These are phyloP conservation scores for Eurystomus glaucurus DNA, from an alignment of 2,797 vertebrate genomes.

Conservation along the genomic window DNA sequence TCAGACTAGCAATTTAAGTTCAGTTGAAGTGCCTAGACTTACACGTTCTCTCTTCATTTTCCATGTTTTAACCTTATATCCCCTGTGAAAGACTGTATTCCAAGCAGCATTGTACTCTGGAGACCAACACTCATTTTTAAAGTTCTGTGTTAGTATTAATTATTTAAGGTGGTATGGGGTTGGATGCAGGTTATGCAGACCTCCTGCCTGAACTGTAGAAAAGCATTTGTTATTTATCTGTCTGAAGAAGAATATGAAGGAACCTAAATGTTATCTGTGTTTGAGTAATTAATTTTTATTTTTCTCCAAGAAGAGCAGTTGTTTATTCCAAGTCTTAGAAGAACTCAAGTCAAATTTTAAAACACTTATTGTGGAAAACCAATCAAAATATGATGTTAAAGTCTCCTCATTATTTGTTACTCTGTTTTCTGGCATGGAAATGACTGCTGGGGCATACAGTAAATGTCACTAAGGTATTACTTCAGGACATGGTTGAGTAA, in stretches of 20 bases:
- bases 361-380: background rate
- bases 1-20: constrained; percentile 35
- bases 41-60: constrained; percentile 55
- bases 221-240: background rate
- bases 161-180: constrained; percentile 24
- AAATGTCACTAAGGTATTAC: constrained; percentile 44
- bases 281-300: constrained; percentile 24
- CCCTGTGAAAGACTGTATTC: constrained; percentile 28
- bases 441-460: constrained; percentile 26
- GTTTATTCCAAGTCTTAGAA: background rate
- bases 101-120: background rate
- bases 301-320: background rate
- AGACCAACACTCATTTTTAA: constrained; percentile 22
- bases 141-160: constrained; percentile 68
- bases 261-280: background rate
- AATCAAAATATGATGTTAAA: background rate
- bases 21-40: constrained; percentile 51
- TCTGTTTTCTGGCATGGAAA: constrained; percentile 44
- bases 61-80: constrained; percentile 56
- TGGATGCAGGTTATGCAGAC: constrained; percentile 29
- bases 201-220: constrained; percentile 13
- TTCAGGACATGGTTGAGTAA: constrained; percentile 57
- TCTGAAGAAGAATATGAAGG: background rate
- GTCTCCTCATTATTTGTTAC: constrained; percentile 12
- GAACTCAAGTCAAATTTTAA: background rate